phyloP scores from a whole-genome alignment of 2,888 invertebrate species.

The Pomacea canaliculata region DNA sequence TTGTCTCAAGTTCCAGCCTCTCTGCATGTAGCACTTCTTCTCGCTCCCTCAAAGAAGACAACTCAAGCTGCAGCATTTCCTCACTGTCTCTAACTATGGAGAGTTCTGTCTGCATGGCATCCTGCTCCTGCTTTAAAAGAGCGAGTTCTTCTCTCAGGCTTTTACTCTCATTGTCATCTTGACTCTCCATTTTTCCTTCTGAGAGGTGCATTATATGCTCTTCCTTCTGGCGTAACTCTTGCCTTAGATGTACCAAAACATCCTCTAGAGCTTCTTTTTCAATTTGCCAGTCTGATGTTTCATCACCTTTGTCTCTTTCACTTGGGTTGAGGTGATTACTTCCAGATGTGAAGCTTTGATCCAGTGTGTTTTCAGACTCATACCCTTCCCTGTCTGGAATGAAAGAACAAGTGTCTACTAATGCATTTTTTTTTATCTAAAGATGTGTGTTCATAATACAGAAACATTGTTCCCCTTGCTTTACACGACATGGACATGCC shows the following conservation, averaged over 20 bases:
- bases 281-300: conserved; percentile 53
- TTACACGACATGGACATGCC: too few relatives aligned
- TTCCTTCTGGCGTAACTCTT: conserved; percentile 55
- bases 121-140: conserved; percentile 15
- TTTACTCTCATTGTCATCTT: neutral
- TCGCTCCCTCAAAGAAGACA: conserved; percentile 11
- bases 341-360: conserved; percentile 15
- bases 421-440: too few relatives aligned
- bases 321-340: neutral
- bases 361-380: conserved; percentile 18
- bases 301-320: neutral
- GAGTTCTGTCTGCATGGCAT: neutral
- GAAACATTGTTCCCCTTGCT: too few relatives aligned
- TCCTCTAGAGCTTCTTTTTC: conserved; percentile 66
- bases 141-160: neutral
- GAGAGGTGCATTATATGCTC: conserved; percentile 11
- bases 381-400: neutral
- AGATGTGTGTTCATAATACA: too few relatives aligned
- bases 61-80: conserved; percentile 21
- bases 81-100: neutral
- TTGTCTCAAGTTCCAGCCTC: conserved; percentile 68
- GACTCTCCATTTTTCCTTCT: neutral
- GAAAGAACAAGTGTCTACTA: too few relatives aligned
- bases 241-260: conserved; percentile 54
- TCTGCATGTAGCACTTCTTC: conserved; percentile 9